A percentile compares a stretch with the other conserved stretches of the same genome.
phyloP scores from a whole-genome alignment of 2,797 vertebrate genomes.

The Hapalemur alaotrensis region DNA sequence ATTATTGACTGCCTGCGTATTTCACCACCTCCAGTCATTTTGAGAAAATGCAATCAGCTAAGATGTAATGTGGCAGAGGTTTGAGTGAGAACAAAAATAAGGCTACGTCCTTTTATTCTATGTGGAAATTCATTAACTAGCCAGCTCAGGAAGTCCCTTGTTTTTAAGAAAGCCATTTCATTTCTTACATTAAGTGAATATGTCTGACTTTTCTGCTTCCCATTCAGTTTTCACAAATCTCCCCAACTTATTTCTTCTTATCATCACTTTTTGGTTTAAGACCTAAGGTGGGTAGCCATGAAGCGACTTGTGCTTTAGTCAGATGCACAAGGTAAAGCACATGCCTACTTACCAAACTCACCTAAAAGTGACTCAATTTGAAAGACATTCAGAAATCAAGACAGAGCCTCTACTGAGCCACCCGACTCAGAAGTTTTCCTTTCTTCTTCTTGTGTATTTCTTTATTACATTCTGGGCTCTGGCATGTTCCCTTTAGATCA shows the following conservation, averaged over 20 bases:
- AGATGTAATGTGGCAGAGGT: not conserved
- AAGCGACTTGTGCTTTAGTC: not conserved
- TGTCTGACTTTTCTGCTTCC: not conserved
- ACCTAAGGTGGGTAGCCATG: not conserved
- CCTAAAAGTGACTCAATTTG: not conserved
- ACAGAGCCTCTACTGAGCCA: not conserved
- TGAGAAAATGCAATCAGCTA: not conserved
- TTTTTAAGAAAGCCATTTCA: not conserved
- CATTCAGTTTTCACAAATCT: conserved; percentile 22
- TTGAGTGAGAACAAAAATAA: conserved; percentile 18
- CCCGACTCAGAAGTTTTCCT: not conserved
- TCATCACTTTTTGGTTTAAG: not conserved
- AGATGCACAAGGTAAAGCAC: not conserved
- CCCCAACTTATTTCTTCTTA: not conserved
- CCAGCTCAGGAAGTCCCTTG: not conserved
- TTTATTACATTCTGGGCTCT: not conserved
- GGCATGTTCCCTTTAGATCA: not conserved
- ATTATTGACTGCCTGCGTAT: not conserved
- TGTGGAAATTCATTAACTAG: not conserved
- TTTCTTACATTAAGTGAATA: not conserved
- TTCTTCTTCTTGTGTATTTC: not conserved
- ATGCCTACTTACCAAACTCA: not conserved
- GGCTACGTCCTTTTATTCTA: not conserved
- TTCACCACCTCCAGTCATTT: not conserved
- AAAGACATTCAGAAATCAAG: not conserved